Evolutionary conservation across 2,888 invertebrate species (phyloP), one percentile per base, ranked within the genome.

Genomic region (Marasmarcha lunaedactyla): DNA sequence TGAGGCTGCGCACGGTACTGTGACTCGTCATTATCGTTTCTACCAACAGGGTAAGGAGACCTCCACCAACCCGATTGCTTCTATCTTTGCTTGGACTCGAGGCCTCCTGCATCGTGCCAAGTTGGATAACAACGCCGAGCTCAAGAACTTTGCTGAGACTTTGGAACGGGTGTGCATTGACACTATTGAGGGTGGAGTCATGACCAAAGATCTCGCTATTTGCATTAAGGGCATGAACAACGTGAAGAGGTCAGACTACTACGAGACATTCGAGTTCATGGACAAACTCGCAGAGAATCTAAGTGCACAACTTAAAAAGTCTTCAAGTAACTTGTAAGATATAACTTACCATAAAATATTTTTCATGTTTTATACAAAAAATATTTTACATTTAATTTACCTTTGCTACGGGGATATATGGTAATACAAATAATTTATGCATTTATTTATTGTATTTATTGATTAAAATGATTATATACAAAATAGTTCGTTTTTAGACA

Each of bases 151-250:
- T 66, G 92, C 95, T n/a, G 87, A 91, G 52, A 89, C 89, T 14
- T 84, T 99, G 40, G 98, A 98, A 62, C 86, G 87, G 46, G 97
- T 96, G 12, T 98, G 98, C 77, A 77, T 98, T 45, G 92, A 94
- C 51, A 98, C 98, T 0, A 97, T 99, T 50, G 97, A 99, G 72
- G 84, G 91, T 41, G 98, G 98, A 20, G 84, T 87, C 50, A 97
- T 99, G 97, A 99, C 99, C 40, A 99, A 99, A 73, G 99, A 99
- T 86, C 87, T 99, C 63, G 98, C 98, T 35, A 95, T 98, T 67
- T 98, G 98, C 68, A 91, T 98, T 59, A 98, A 98, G 81, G 97
- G 97, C 47, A 92, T 94, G 89, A 89, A 85, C 72, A 90, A 88
- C 52, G 90, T 90, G 1, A 73, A 86, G 54, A 79, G 94, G 47